Conservation (phyloP, 92 coral and sea anemone genomes). For the Plumapathes pennacea region DNA sequence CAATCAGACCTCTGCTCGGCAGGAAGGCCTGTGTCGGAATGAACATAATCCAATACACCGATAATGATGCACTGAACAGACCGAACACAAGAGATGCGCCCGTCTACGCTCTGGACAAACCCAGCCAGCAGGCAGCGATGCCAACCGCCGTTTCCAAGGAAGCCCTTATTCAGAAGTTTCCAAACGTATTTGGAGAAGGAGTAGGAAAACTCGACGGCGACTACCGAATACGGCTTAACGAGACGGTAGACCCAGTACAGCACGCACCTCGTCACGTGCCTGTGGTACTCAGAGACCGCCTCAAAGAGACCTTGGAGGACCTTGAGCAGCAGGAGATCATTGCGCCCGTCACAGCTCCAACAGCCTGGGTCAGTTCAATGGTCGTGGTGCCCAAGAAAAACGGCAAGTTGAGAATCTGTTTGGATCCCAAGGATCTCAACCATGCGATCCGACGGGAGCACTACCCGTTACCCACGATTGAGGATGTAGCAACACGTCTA, state of each 20-base stretch:
- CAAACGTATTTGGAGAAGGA: slow-evolving; percentile 27
- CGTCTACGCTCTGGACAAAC: slow-evolving; percentile 13
- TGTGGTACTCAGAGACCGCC: slow-evolving; percentile 19
- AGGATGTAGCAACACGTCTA: slow-evolving; percentile 47
- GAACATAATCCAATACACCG: slow-evolving; percentile 11
- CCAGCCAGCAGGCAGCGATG: slow-evolving; percentile 2
- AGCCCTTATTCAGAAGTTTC: slow-evolving; percentile 44
- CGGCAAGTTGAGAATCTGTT: slow-evolving; percentile 35
- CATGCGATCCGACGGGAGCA: slow-evolving; percentile 35
- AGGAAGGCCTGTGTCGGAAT: slow-evolving; percentile 10
- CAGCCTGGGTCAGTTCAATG: slow-evolving; percentile 41
- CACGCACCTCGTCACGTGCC: slow-evolving; percentile 35
- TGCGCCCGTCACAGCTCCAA: slow-evolving; percentile 37
- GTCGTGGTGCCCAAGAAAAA: slow-evolving; percentile 44
- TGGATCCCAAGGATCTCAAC: slow-evolving; percentile 60
- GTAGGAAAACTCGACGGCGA: slow-evolving; percentile 38
- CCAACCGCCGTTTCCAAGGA: slow-evolving; percentile 30
- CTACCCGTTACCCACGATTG: slow-evolving; percentile 54
- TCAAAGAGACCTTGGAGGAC: slow-evolving; percentile 34
- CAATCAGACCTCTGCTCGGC: slow-evolving; percentile 3
- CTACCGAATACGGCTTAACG: slow-evolving; percentile 26
- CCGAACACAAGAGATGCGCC: slow-evolving; percentile 20
- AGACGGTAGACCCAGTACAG: slow-evolving; percentile 38
- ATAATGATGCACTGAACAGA: slow-evolving; percentile 7
- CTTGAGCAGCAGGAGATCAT: slow-evolving; percentile 31